Percentiles rank a stretch among this genome's conserved stretches.
These are phyloP conservation scores for Lagenorhynchus albirostris DNA, from an alignment of 2,113 vertebrate species.

Conservation along the genomic window DNA sequence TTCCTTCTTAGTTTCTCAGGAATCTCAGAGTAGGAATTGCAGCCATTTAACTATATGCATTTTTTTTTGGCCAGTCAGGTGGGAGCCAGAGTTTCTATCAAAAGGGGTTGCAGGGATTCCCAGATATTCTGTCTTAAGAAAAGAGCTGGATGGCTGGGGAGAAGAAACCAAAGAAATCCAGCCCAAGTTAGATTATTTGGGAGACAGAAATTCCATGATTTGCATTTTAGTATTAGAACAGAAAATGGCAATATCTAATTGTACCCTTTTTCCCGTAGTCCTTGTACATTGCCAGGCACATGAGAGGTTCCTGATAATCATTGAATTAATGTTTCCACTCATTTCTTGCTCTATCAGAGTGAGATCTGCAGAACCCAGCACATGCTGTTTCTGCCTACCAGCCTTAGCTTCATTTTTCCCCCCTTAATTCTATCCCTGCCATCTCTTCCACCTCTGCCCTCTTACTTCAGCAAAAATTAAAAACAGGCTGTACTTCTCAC, in stretches of 20 bases:
- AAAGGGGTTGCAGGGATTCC: background rate
- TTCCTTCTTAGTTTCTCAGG: background rate
- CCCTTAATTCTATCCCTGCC: background rate
- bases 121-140: background rate
- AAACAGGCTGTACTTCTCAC: background rate
- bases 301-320: background rate
- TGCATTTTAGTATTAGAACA: background rate
- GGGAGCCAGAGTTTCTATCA: background rate
- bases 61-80: background rate
- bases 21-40: background rate
- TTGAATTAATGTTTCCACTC: background rate
- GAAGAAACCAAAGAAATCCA: background rate
- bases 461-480: conserved; percentile 30
- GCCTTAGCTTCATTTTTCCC: background rate
- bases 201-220: background rate
- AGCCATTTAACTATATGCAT: background rate
- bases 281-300: background rate
- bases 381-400: background rate
- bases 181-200: background rate
- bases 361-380: background rate
- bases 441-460: background rate
- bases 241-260: background rate
- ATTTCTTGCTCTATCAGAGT: background rate
- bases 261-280: background rate
- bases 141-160: background rate